Evolutionary conservation across 2,113 vertebrate species (phyloP).

Genomic region (Otolemur garnettii): DNA sequence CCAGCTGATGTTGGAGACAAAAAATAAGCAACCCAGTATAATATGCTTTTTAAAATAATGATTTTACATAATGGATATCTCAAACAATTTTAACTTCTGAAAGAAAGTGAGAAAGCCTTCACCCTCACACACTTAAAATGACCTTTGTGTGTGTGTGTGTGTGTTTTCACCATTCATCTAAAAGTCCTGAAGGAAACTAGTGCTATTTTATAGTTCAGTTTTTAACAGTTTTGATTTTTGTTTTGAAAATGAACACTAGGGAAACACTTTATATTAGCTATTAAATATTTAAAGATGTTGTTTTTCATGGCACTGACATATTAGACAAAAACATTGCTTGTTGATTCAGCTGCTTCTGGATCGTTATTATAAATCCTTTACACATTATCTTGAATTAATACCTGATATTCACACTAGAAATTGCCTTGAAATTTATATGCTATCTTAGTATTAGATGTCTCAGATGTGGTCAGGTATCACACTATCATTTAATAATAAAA

Average conservation of each 20-base stretch:
- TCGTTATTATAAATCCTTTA: not conserved
- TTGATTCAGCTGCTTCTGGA: constrained; percentile 51
- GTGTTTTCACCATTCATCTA: not conserved
- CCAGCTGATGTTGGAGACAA: not conserved
- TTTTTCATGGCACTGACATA: constrained; percentile 30
- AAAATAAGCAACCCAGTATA: not conserved
- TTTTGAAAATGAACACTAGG: constrained; percentile 48
- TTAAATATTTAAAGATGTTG: not conserved
- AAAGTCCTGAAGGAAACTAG: constrained; percentile 37
- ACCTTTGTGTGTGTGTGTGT: not conserved
- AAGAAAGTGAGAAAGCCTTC: not conserved
- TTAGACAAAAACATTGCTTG: constrained; percentile 40
- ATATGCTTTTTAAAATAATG: constrained; percentile 6
- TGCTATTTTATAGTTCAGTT: not conserved
- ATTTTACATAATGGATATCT: not conserved
- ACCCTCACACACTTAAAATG: not conserved
- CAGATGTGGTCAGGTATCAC: not conserved
- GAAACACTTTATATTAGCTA: constrained; percentile 27
- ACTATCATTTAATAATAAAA: constrained; percentile 5
- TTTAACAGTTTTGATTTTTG: constrained; percentile 55
- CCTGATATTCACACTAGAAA: not conserved
- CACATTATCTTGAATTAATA: constrained; percentile 1
- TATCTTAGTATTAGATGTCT: not conserved
- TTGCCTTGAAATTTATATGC: constrained; percentile 26
- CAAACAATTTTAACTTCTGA: constrained; percentile 7